Evolutionary conservation across 2,888 invertebrate species (phyloP).

Genomic region (Agrotis ipsilon): DNA sequence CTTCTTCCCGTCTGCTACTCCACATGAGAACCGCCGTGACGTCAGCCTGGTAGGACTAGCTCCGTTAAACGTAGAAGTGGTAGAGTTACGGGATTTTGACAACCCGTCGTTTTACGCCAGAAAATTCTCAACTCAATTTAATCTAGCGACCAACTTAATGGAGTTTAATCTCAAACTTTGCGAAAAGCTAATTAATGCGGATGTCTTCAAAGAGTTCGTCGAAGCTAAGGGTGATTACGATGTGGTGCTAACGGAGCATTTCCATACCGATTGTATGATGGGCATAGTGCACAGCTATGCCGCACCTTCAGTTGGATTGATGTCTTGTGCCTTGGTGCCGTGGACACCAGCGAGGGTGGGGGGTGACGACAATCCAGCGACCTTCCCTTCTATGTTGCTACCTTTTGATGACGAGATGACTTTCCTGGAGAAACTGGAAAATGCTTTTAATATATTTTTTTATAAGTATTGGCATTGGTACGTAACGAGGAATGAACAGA

Average conservation of each 20-base stretch:
- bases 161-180: conserved; percentile 72
- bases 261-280: conserved; percentile 88
- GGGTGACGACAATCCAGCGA: conserved; percentile 83
- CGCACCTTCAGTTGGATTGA: conserved; percentile 81
- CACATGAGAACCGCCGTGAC: conserved; percentile 70
- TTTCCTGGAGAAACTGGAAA: conserved; percentile 83
- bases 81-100: conserved; percentile 71
- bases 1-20: conserved; percentile 77
- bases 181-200: conserved; percentile 69
- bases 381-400: conserved; percentile 76
- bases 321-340: conserved; percentile 80
- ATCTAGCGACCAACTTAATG: conserved; percentile 62
- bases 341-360: conserved; percentile 81
- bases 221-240: conserved; percentile 81
- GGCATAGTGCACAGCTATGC: conserved; percentile 83
- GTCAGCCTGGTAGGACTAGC: conserved; percentile 71
- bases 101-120: conserved; percentile 52
- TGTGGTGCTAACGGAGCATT: conserved; percentile 86
- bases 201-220: conserved; percentile 74
- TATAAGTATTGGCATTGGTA: conserved; percentile 72
- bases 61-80: conserved; percentile 71
- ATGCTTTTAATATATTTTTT: conserved; percentile 73
- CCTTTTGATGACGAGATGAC: conserved; percentile 78
- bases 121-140: conserved; percentile 60
- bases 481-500: conserved; percentile 72